phyloP scores from a whole-genome alignment of 2,797 vertebrate species.

The Pyrocephalus nanus region DNA sequence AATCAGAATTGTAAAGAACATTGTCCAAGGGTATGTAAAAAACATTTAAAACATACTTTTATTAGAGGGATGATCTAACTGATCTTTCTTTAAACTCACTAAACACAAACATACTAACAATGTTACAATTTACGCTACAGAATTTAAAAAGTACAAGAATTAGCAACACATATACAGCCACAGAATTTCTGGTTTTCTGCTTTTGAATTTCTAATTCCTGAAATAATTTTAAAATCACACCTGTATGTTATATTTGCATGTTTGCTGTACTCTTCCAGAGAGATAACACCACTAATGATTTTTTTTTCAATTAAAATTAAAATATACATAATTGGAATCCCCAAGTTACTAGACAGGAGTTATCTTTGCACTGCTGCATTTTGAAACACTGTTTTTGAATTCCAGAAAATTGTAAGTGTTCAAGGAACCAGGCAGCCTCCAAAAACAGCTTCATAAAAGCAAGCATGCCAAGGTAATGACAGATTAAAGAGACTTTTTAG shows the following conservation, averaged over 20 bases:
- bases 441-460: background rate
- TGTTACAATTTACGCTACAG: background rate
- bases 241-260: background rate
- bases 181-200: background rate
- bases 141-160: background rate
- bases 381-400: background rate
- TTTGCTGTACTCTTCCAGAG: background rate
- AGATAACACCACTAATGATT: background rate
- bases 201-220: background rate
- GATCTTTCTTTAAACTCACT: background rate
- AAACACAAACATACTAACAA: background rate
- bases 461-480: background rate
- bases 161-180: background rate
- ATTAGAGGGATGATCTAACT: background rate
- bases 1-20: background rate
- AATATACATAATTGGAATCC: background rate
- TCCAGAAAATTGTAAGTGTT: background rate
- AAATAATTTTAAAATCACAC: background rate
- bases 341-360: background rate
- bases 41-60: background rate
- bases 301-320: background rate
- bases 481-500: background rate
- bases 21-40: background rate
- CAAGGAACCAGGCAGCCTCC: background rate
- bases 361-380: background rate